Percentiles rank a stretch among this genome's conserved stretches.
Evolutionary conservation across 2,888 invertebrate genomes (phyloP).

Genomic region (Luperina testacea): DNA sequence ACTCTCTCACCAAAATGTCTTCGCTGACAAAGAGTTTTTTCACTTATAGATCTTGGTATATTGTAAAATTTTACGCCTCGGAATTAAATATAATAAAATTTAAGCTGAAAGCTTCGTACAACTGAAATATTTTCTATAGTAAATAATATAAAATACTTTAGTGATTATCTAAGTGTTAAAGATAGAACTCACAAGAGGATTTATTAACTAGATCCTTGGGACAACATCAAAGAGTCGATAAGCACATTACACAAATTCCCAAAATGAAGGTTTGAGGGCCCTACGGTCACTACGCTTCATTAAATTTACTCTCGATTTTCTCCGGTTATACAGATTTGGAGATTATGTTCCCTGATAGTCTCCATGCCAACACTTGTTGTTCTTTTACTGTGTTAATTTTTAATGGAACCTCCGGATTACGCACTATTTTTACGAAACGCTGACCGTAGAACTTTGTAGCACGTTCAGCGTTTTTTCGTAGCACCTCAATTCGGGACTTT

Average conservation of each 20-base stretch:
- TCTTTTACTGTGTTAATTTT: slow-evolving; percentile 44
- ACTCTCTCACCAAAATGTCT: slow-evolving; percentile 79
- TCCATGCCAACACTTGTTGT: slow-evolving; percentile 51
- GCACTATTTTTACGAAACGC: slow-evolving; percentile 24
- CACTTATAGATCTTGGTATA: slow-evolving; percentile 51
- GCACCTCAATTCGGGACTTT: neutral
- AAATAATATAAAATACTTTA: slow-evolving; percentile 1
- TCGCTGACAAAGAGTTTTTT: slow-evolving; percentile 73
- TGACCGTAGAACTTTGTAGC: slow-evolving; percentile 22
- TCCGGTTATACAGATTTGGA: slow-evolving; percentile 34
- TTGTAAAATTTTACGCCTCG: slow-evolving; percentile 52
- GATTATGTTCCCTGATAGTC: slow-evolving; percentile 48
- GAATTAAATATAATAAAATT: slow-evolving; percentile 45
- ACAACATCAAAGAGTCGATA: slow-evolving; percentile 52
- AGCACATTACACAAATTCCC: slow-evolving; percentile 38
- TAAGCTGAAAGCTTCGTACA: slow-evolving; percentile 26
- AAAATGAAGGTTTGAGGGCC: slow-evolving; percentile 20
- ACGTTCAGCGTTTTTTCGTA: slow-evolving; percentile 27
- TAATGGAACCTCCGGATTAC: slow-evolving; percentile 19
- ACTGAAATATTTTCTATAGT: slow-evolving; percentile 21
- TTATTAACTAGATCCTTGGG: slow-evolving; percentile 40
- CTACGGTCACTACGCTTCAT: slow-evolving; percentile 52
- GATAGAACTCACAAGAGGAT: slow-evolving; percentile 4
- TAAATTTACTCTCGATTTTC: slow-evolving; percentile 42
- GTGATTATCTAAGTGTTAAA: slow-evolving; percentile 16